A percentile compares a stretch with the other conserved stretches of the same genome.
phyloP scores from a whole-genome alignment of 1,140 invertebrate species.

The Leptonema lineaticorne region DNA sequence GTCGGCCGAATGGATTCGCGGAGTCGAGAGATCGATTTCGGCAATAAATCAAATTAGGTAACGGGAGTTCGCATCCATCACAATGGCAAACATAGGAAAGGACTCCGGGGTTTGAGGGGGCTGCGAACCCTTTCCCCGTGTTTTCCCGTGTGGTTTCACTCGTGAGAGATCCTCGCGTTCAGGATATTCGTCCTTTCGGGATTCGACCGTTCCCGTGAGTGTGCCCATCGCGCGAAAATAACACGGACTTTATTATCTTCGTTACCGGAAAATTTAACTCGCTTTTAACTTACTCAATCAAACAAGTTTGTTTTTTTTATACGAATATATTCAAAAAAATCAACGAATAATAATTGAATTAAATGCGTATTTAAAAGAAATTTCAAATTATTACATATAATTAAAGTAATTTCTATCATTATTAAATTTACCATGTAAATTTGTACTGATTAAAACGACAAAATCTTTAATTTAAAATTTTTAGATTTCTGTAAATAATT shows the following conservation, averaged over 20 bases:
- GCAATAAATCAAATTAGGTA: conserved; percentile 11
- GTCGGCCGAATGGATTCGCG: not conserved
- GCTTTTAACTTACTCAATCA: not conserved
- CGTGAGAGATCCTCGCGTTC: not conserved
- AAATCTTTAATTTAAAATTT: too few species aligned
- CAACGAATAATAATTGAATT: too few species aligned
- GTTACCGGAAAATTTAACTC: not conserved
- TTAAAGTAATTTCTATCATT: too few species aligned
- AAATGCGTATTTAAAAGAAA: too few species aligned
- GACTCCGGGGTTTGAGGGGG: not conserved
- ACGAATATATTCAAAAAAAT: too few species aligned
- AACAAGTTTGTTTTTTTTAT: not conserved
- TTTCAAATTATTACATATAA: too few species aligned
- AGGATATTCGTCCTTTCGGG: not conserved
- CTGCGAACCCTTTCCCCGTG: not conserved
- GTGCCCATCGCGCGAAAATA: not conserved
- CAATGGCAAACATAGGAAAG: not conserved
- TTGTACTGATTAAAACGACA: too few species aligned
- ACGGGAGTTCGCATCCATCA: conserved; percentile 2
- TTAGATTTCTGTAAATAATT: too few species aligned
- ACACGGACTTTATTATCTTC: not conserved
- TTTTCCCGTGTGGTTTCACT: not conserved
- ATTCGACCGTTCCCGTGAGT: not conserved
- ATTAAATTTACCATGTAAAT: too few species aligned
- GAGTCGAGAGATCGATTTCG: not conserved